A percentile compares a stretch with the other conserved stretches of the same genome.
Evolutionary conservation across 2,888 invertebrate genomes (phyloP).

Genomic region (Diarsia rubi): DNA sequence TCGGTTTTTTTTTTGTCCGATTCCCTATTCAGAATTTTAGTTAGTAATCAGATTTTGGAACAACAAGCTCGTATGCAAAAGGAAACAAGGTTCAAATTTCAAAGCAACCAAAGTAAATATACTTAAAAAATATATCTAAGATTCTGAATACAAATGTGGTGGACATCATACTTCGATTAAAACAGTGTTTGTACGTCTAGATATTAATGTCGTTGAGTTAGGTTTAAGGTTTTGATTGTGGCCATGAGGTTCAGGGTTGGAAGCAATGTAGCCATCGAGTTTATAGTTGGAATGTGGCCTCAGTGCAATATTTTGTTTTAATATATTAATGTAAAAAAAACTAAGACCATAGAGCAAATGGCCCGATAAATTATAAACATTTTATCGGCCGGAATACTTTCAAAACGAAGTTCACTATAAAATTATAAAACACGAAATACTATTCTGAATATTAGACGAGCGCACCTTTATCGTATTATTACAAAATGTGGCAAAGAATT

Average conservation of each 20-base stretch:
- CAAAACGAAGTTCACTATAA: constrained; percentile 28
- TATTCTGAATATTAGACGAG: background rate
- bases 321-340: constrained; percentile 8
- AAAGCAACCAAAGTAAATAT: background rate
- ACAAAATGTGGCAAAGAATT: constrained; percentile 9
- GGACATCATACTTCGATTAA: background rate
- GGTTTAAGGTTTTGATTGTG: constrained; percentile 43
- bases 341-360: background rate
- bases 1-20: too few relatives aligned
- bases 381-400: constrained; percentile 41
- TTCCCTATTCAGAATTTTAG: constrained; percentile 17
- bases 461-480: constrained; percentile 20
- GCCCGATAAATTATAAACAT: constrained; percentile 9
- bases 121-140: background rate
- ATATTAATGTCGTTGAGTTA: constrained; percentile 23
- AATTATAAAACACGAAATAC: constrained; percentile 36
- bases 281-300: constrained; percentile 6
- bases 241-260: constrained; percentile 22
- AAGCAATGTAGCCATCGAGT: constrained; percentile 24
- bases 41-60: background rate
- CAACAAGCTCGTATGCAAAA: background rate
- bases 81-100: constrained; percentile 4
- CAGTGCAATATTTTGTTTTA: constrained; percentile 43
- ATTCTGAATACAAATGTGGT: constrained; percentile 4
- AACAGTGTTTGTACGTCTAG: background rate